Percentiles rank a stretch among this genome's conserved stretches.
These are phyloP conservation scores for Caenorhabditis sp. DNA, from an alignment of 2,888 invertebrate genomes.

Conservation along the genomic window DNA sequence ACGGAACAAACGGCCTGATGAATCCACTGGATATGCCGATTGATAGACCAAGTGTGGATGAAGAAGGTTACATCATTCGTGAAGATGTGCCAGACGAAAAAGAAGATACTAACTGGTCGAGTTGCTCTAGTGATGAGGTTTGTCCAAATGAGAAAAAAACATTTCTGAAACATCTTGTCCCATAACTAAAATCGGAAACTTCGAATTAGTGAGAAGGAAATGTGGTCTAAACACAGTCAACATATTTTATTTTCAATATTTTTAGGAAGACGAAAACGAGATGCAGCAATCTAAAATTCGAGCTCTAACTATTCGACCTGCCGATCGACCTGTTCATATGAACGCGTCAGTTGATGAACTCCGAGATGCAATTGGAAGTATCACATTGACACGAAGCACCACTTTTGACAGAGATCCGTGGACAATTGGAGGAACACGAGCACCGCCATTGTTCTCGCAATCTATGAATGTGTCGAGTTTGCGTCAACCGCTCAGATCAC, in stretches of 20 bases:
- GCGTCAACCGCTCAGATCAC: constrained; percentile 57
- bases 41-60: constrained; percentile 43
- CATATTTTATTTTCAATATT: neutral
- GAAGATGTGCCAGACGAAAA: constrained; percentile 9
- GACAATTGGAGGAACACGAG: constrained; percentile 42
- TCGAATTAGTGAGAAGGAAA: neutral
- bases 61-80: constrained; percentile 57
- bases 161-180: too few species aligned
- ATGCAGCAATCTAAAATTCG: constrained; percentile 56
- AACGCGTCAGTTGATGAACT: constrained; percentile 64
- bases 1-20: constrained; percentile 9
- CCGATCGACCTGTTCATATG: constrained; percentile 37
- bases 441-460: constrained; percentile 60
- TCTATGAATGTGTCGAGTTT: constrained; percentile 55
- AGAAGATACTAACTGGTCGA: constrained; percentile 54
- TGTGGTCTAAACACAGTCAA: neutral
- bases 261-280: constrained; percentile 45
- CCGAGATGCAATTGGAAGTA: constrained; percentile 64
- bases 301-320: constrained; percentile 48
- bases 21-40: constrained; percentile 43
- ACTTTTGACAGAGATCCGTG: constrained; percentile 70
- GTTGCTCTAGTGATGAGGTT: constrained; percentile 54
- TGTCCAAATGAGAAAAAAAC: neutral
- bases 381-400: constrained; percentile 60
- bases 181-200: neutral